Conservation (phyloP, 2,797 vertebrate species). For the Molossus molossus region DNA sequence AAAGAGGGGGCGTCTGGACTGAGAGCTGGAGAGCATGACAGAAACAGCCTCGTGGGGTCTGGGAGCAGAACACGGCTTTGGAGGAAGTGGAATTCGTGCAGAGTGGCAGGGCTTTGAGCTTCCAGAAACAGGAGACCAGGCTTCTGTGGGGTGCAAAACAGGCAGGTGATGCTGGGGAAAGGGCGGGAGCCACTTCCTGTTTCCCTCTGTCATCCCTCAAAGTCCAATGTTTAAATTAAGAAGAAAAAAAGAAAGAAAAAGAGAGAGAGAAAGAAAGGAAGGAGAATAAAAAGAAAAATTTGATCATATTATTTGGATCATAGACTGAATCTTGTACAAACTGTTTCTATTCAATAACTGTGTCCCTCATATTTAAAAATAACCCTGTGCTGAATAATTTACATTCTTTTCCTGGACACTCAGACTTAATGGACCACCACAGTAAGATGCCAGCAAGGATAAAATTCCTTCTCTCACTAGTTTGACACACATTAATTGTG, state of each 20-base stretch:
- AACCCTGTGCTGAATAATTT: neutral
- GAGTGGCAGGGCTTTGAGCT: neutral
- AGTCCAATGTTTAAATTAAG: neutral
- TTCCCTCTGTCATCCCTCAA: neutral
- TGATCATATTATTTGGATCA: neutral
- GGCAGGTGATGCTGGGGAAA: neutral
- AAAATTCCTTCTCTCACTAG: neutral
- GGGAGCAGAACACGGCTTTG: neutral
- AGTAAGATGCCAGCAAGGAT: neutral
- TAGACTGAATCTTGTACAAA: neutral
- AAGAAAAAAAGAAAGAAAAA: neutral
- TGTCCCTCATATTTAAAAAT: conserved; percentile 55
- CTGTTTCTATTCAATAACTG: neutral
- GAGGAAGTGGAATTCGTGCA: neutral
- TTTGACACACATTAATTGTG: neutral
- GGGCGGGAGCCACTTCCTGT: neutral
- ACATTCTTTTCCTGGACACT: neutral
- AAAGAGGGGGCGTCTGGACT: neutral
- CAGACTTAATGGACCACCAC: neutral
- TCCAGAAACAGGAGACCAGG: neutral
- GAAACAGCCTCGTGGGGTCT: neutral
- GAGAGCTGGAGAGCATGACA: neutral
- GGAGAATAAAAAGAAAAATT: neutral
- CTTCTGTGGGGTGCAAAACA: neutral
- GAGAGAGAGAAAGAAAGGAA: neutral